A percentile compares a stretch with the other conserved stretches of the same genome.
Evolutionary conservation across 2,113 vertebrate genomes (phyloP).

Genomic region (Marmota monax): DNA sequence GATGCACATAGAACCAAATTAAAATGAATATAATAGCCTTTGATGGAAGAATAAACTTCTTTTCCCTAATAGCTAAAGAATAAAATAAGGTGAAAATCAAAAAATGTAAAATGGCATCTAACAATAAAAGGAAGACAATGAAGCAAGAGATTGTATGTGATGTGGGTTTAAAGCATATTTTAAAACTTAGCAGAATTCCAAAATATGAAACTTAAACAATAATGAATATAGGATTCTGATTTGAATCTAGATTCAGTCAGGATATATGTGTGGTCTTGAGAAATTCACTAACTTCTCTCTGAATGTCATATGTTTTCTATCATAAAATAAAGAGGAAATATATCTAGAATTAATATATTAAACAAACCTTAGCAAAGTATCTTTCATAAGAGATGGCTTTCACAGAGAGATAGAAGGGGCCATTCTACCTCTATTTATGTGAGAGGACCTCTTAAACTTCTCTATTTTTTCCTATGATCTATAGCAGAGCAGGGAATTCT

Average conservation of each 20-base stretch:
- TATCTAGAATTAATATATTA: not conserved
- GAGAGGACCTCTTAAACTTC: not conserved
- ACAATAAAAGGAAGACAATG: not conserved
- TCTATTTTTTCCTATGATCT: not conserved
- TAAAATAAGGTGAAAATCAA: not conserved
- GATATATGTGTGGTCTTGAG: not conserved
- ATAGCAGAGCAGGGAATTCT: not conserved
- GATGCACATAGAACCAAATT: not conserved
- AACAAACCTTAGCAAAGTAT: not conserved
- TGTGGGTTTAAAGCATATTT: not conserved
- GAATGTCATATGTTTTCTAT: not conserved
- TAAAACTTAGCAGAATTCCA: not conserved
- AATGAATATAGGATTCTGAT: not conserved
- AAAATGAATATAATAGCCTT: not conserved
- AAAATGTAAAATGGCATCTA: not conserved
- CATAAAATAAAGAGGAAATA: not conserved
- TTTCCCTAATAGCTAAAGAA: not conserved
- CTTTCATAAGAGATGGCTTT: not conserved
- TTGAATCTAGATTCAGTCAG: not conserved
- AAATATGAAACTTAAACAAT: not conserved
- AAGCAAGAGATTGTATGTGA: not conserved
- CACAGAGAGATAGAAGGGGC: not conserved
- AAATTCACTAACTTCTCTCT: not conserved
- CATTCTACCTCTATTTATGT: too few relatives aligned
- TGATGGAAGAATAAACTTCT: not conserved